Evolutionary conservation across 2,888 invertebrate genomes (phyloP).

Genomic region (Itoplectis maculator): DNA sequence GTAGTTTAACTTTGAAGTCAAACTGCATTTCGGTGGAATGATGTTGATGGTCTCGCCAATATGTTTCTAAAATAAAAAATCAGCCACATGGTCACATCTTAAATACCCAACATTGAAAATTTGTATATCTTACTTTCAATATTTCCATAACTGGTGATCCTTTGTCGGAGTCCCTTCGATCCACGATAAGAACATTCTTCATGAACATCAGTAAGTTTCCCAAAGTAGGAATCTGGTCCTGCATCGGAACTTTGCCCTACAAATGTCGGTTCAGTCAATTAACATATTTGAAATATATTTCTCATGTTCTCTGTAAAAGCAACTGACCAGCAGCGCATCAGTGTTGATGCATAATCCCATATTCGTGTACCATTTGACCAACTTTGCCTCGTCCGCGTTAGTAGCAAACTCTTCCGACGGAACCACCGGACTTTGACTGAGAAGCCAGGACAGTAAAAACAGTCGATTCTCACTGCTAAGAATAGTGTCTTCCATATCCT

Average conservation of each 20-base stretch:
- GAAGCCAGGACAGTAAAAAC: conserved; percentile 75
- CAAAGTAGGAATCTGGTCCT: conserved; percentile 73
- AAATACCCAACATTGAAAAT: neutral
- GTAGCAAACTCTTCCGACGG: conserved; percentile 66
- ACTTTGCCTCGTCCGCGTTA: conserved; percentile 54
- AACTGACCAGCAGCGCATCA: conserved; percentile 75
- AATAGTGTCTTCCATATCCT: conserved; percentile 71
- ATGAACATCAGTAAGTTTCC: conserved; percentile 73
- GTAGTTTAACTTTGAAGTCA: conserved; percentile 65
- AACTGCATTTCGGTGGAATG: conserved; percentile 46
- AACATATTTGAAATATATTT: conserved; percentile 9
- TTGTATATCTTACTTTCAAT: conserved; percentile 28
- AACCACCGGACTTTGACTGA: conserved; percentile 67
- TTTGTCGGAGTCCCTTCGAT: neutral
- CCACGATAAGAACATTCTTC: conserved; percentile 65
- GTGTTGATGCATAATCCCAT: conserved; percentile 75
- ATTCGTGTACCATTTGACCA: conserved; percentile 74
- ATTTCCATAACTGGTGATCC: neutral
- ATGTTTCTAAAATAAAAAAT: conserved; percentile 58
- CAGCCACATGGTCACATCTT: neutral
- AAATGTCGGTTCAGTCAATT: conserved; percentile 26
- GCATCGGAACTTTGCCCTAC: conserved; percentile 75
- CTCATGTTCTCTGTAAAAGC: neutral
- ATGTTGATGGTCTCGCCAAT: conserved; percentile 41
- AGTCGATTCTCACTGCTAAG: conserved; percentile 73